Base-by-base conservation (phyloP, 2,113 vertebrate species). In the Rhizomys pruinosus region DNA sequence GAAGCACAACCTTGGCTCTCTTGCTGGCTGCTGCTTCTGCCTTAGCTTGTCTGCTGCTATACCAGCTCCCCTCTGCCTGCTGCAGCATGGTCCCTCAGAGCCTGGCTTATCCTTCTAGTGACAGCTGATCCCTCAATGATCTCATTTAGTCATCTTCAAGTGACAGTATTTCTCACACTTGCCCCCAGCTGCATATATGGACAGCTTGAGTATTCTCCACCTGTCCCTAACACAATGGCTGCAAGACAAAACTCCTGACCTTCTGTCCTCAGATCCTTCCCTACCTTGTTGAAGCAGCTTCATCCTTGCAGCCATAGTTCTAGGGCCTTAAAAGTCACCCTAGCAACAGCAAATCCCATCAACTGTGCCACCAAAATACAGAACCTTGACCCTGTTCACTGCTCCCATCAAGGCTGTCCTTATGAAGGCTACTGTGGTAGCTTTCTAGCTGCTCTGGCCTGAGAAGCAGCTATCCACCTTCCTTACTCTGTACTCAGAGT, bases 361-460 rank as follows among this genome's bases (percentile, higher is more conserved):
- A 59, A 0, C n/a, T 66, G 61, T 39, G 4, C 27, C 74, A 73
- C 37, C 55, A 63, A 12, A 52, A 6, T 1, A 2, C 11, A 25
- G 39, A 73, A 8, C 25, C 44, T 63, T 59, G n/a, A 9, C 32
- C 6, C 80, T 32, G 10, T 23, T 12, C 12, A 25, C 44, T 11
- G 0, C 59, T 22, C 47, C 29, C 63, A 47, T 69, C 13, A 3
- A 42, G 11, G 2, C 78, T 29, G 3, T 77, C 42, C 68, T 90
- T 32, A 7, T 34, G n/a, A 37, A n/a, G 34, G 66, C 42, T 10
- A 0, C 55, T 1, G 0, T 22, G 4, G 23, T 34, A 5, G 27
- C 22, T 22, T 57, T 84, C 84, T 52, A 2, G 13, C n/a, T 87
- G 61, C n/a, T 29, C n/a, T 68, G 72, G 25, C 42, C 1, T 17